Conservation (phyloP, 1,140 invertebrate species). For the Triops cancriformis region DNA sequence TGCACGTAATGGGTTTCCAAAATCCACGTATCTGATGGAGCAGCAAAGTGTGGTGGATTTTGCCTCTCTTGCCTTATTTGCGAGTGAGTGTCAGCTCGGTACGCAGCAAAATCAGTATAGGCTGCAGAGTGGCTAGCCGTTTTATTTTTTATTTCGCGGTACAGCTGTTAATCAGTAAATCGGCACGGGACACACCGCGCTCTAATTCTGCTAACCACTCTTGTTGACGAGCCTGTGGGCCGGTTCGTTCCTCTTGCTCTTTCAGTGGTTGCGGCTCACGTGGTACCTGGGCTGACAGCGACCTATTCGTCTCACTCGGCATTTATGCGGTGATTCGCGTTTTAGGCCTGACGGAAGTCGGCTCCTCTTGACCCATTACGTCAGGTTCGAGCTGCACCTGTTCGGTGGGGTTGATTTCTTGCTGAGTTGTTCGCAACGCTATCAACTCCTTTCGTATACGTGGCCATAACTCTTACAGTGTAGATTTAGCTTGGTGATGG, state of each 20-base stretch:
- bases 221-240: neutral
- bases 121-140: neutral
- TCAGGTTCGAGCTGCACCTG: too few relatives aligned
- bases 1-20: neutral
- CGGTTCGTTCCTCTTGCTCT: neutral
- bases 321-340: neutral
- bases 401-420: neutral
- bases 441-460: neutral
- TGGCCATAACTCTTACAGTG: neutral
- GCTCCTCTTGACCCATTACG: neutral
- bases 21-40: neutral
- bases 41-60: neutral
- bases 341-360: neutral
- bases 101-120: neutral
- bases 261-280: neutral
- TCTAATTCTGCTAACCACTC: neutral
- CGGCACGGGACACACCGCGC: neutral
- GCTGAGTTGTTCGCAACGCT: neutral
- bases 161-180: neutral
- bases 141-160: neutral
- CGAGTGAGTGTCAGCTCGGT: neutral
- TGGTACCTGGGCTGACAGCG: neutral
- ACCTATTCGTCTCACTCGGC: neutral
- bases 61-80: neutral
- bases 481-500: neutral